Percentiles rank a stretch among this genome's conserved stretches.
phyloP scores from a whole-genome alignment of 1,140 invertebrate genomes.

The Panagrolaimus sp. region DNA sequence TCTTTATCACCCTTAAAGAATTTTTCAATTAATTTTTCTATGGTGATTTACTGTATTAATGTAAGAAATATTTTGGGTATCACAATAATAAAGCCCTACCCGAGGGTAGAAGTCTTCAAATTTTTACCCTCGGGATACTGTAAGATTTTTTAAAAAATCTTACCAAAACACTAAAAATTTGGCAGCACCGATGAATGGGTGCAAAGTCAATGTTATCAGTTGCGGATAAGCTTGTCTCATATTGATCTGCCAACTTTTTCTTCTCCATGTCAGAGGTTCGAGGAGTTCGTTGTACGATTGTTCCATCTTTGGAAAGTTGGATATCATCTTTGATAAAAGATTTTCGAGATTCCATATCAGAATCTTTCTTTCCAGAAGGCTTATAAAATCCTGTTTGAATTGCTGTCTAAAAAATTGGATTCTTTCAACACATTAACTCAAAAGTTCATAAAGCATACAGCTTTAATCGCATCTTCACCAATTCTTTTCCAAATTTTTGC shows the following conservation, averaged over 20 bases:
- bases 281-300: conserved; percentile 62
- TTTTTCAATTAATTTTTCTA: no score
- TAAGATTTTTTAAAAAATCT: no score
- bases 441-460: conserved; percentile 64
- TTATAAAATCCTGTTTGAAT: conserved; percentile 7
- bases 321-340: conserved; percentile 27
- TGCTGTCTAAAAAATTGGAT: conserved; percentile 36
- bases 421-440: conserved; percentile 13
- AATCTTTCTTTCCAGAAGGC: conserved; percentile 11
- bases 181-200: conserved; percentile 90
- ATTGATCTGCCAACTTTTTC: conserved; percentile 57
- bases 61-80: no score
- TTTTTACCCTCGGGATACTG: no score
- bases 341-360: conserved; percentile 7
- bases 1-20: conserved; percentile 81
- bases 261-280: conserved; percentile 27
- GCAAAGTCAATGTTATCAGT: conserved; percentile 90
- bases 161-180: conserved; percentile 92
- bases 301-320: conserved; percentile 36
- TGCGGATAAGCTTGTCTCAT: conserved; percentile 70
- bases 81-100: no score
- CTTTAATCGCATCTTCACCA: conserved; percentile 84
- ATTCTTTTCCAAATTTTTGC: conserved; percentile 86
- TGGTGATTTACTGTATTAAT: no score
- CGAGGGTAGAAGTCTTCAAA: no score